A percentile compares a stretch with the other conserved stretches of the same genome.
Evolutionary conservation across 2,113 vertebrate species (phyloP).

Genomic region (Anguilla japonica): DNA sequence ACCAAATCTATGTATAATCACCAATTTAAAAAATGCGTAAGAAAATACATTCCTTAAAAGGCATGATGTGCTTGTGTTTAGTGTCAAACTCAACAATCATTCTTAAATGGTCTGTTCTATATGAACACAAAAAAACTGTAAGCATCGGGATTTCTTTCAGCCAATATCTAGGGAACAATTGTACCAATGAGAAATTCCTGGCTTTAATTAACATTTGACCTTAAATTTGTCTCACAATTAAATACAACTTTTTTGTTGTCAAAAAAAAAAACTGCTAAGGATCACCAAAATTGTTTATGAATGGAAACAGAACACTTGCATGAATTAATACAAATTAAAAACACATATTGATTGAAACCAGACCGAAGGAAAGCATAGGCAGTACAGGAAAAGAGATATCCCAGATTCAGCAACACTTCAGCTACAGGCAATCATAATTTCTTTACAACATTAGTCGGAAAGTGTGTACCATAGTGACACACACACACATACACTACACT

Average conservation of each 20-base stretch:
- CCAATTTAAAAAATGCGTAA: background rate
- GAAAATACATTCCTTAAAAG: background rate
- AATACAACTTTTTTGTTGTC: background rate
- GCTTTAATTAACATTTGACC: background rate
- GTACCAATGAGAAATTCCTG: background rate
- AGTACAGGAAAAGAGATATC: background rate
- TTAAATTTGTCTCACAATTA: background rate
- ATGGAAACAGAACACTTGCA: background rate
- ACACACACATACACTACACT: background rate
- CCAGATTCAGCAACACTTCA: background rate
- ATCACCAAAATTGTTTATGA: background rate
- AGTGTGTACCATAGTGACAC: too few relatives aligned
- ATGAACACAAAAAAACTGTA: background rate
- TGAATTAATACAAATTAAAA: background rate
- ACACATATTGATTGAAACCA: background rate
- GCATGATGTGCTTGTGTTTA: background rate
- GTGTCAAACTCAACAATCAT: background rate
- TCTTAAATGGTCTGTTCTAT: too few relatives aligned
- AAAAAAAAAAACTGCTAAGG: background rate
- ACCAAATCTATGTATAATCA: background rate
- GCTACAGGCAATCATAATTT: too few relatives aligned
- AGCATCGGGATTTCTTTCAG: background rate
- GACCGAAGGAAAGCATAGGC: too few relatives aligned
- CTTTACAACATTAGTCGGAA: too few relatives aligned
- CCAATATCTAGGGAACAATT: background rate